Percentiles rank a stretch among this genome's conserved stretches.
phyloP scores from a whole-genome alignment of 2,113 vertebrate genomes.

The Chaetura pelagica region DNA sequence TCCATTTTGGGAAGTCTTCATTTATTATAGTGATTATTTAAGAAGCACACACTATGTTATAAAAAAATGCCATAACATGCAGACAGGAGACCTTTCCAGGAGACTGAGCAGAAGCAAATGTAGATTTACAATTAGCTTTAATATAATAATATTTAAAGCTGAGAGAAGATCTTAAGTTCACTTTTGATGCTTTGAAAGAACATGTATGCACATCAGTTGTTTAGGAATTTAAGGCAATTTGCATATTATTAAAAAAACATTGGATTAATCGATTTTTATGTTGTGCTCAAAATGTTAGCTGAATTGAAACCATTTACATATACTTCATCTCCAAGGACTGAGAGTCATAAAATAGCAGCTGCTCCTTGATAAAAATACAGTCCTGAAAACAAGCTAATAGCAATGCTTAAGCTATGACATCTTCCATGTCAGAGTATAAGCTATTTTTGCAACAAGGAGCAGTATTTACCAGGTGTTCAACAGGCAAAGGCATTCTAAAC shows the following conservation, averaged over 20 bases:
- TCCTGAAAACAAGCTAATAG: slow-evolving; percentile 64
- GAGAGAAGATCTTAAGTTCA: slow-evolving; percentile 41
- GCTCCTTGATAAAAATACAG: slow-evolving; percentile 66
- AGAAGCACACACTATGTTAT: slow-evolving; percentile 63
- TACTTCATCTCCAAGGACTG: slow-evolving; percentile 58
- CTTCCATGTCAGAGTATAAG: slow-evolving; percentile 61
- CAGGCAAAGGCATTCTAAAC: slow-evolving; percentile 61
- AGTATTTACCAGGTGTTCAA: slow-evolving; percentile 58
- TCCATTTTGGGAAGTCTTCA: slow-evolving; percentile 58
- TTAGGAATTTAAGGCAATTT: slow-evolving; percentile 68
- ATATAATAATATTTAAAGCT: slow-evolving; percentile 65
- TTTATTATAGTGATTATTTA: slow-evolving; percentile 62
- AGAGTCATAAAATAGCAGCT: slow-evolving; percentile 61
- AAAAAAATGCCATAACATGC: slow-evolving; percentile 58
- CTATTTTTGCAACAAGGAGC: slow-evolving; percentile 59
- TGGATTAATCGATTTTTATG: slow-evolving; percentile 2
- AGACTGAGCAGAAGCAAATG: slow-evolving; percentile 69
- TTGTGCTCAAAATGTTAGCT: slow-evolving; percentile 57
- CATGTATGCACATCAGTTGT: neutral
- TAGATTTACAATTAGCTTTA: slow-evolving; percentile 69
- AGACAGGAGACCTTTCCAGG: slow-evolving; percentile 43
- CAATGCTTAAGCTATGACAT: slow-evolving; percentile 64
- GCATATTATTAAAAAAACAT: slow-evolving; percentile 25
- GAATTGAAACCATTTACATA: slow-evolving; percentile 50
- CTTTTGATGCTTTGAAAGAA: slow-evolving; percentile 38